phyloP scores from a whole-genome alignment of 1,140 invertebrate genomes.

The Anoplolepis gracilipes region DNA sequence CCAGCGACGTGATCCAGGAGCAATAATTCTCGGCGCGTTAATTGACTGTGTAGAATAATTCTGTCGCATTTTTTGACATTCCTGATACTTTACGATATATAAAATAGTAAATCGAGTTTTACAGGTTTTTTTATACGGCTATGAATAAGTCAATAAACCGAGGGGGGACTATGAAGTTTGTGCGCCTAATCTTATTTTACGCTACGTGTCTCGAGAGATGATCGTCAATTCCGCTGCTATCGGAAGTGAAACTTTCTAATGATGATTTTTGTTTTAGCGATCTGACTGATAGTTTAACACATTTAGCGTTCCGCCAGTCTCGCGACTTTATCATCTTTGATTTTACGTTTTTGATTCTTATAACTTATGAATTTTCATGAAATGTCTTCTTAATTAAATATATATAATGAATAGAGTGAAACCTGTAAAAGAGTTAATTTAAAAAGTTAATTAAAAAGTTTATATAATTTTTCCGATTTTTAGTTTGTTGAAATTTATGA shows the following conservation, averaged over 20 bases:
- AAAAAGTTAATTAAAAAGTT: not conserved
- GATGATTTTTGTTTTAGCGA: not conserved
- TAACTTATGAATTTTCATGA: not conserved
- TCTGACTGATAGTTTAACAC: not conserved
- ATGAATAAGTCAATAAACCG: not conserved
- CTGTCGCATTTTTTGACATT: not conserved
- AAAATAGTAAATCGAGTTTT: not conserved
- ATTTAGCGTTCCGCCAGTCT: not conserved
- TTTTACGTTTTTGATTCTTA: not conserved
- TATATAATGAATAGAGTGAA: not conserved
- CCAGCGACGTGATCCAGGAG: not conserved
- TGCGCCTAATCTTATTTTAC: not conserved
- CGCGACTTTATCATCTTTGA: not conserved
- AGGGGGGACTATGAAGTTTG: not conserved
- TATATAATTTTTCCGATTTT: not conserved
- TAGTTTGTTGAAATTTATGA: not conserved
- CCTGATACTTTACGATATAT: not conserved
- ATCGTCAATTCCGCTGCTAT: not conserved
- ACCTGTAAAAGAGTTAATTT: not conserved
- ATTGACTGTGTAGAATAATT: not conserved
- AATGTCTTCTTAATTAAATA: not conserved
- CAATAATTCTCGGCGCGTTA: slow-evolving; percentile 25
- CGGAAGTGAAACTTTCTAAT: not conserved
- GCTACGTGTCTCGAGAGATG: not conserved
- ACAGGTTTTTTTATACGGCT: not conserved